A percentile compares a stretch with the other conserved stretches of the same genome.
Evolutionary conservation across 2,888 invertebrate genomes (phyloP).

Genomic region (Nysson spinosus): DNA sequence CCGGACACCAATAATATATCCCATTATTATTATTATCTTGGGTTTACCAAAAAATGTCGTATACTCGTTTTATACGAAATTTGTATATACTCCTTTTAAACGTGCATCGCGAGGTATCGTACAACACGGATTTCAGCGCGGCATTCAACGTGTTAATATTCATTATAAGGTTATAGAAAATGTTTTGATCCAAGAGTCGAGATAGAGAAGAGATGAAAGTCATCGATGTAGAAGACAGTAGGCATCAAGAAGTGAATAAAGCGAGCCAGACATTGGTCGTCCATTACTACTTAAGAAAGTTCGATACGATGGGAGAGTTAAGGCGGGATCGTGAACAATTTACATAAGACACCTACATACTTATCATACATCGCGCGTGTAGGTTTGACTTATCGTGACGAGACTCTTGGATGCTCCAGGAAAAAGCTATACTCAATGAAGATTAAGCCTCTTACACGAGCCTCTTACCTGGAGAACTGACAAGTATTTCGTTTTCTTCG

Average conservation of each 20-base stretch:
- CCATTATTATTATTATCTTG: too few relatives aligned
- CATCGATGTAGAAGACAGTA: slow-evolving; percentile 70
- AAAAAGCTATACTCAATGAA: slow-evolving; percentile 35
- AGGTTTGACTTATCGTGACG: slow-evolving; percentile 63
- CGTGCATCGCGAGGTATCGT: too few relatives aligned
- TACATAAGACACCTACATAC: slow-evolving; percentile 49
- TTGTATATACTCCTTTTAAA: too few relatives aligned
- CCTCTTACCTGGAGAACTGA: background rate
- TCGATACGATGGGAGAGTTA: slow-evolving; percentile 62
- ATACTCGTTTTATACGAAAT: too few relatives aligned
- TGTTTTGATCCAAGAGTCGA: too few relatives aligned
- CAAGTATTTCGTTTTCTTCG: slow-evolving; percentile 1
- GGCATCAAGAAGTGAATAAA: slow-evolving; percentile 47
- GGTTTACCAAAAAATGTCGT: too few relatives aligned
- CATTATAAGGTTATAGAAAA: too few relatives aligned
- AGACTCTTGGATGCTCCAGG: slow-evolving; percentile 50
- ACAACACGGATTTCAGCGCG: too few relatives aligned
- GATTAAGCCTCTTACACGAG: slow-evolving; percentile 11
- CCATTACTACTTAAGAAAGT: slow-evolving; percentile 71
- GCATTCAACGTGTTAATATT: too few relatives aligned
- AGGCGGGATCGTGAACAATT: slow-evolving; percentile 60
- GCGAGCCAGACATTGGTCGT: slow-evolving; percentile 69
- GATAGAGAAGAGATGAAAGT: slow-evolving; percentile 44
- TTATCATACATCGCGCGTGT: background rate
- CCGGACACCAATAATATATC: too few relatives aligned